Percentiles rank a stretch among this genome's conserved stretches.
phyloP scores from a whole-genome alignment of 2,888 invertebrate genomes.

The Leucozona laternaria region DNA sequence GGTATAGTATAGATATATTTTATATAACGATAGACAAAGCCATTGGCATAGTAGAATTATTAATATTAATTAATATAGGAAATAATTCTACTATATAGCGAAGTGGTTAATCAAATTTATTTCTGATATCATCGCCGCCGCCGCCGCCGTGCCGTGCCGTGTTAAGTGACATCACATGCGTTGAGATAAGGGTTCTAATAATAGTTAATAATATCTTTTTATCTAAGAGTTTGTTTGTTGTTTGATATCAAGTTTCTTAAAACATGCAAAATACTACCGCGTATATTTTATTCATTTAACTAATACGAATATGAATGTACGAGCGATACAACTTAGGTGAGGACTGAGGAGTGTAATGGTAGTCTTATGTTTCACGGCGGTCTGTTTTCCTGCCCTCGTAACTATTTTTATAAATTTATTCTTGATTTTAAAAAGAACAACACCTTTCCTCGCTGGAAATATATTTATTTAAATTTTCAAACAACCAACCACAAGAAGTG shows the following conservation, averaged over 20 bases:
- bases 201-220: constrained; percentile 1
- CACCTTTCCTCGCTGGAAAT: too few species aligned
- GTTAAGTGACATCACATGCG: constrained; percentile 59
- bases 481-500: not conserved
- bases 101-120: constrained; percentile 47
- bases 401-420: too few species aligned
- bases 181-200: constrained; percentile 16
- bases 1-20: not conserved
- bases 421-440: too few species aligned
- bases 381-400: too few species aligned
- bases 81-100: constrained; percentile 28
- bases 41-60: constrained; percentile 28
- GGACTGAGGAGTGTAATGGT: too few species aligned
- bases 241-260: not conserved
- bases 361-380: too few species aligned
- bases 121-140: constrained; percentile 70
- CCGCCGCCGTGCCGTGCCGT: too few species aligned
- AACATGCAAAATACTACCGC: not conserved
- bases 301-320: too few species aligned
- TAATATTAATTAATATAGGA: constrained; percentile 50
- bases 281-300: too few species aligned
- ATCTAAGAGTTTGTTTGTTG: not conserved
- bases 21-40: constrained; percentile 13
- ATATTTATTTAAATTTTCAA: too few species aligned
- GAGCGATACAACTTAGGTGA: too few species aligned